Percentiles rank a stretch among this genome's conserved stretches.
These are phyloP conservation scores for Eupithecia subfuscata DNA, from an alignment of 2,888 invertebrate species.

Conservation along the genomic window DNA sequence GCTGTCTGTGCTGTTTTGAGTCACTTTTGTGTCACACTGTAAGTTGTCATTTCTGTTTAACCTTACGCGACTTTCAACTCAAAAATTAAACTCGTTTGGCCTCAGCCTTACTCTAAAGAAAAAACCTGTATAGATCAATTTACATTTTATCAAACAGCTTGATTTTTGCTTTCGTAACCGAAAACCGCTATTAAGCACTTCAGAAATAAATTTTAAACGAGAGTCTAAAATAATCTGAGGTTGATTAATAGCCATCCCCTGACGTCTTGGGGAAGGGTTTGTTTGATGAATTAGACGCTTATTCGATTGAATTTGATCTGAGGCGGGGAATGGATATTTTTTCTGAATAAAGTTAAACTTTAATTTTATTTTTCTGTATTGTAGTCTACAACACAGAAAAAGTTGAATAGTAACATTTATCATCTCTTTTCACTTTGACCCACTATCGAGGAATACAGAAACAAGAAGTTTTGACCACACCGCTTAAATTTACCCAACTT, in stretches of 20 bases:
- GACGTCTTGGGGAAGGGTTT: constrained; percentile 45
- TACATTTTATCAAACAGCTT: constrained; percentile 53
- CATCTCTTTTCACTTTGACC: neutral
- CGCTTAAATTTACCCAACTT: neutral
- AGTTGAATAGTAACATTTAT: neutral
- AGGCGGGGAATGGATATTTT: neutral
- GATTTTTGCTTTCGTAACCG: constrained; percentile 55
- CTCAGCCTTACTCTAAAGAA: neutral
- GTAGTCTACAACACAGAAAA: neutral
- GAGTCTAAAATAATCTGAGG: constrained; percentile 58
- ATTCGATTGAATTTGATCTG: constrained; percentile 25
- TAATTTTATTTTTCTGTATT: too few relatives aligned
- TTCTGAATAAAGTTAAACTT: neutral
- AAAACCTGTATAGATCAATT: constrained; percentile 35
- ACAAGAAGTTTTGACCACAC: neutral
- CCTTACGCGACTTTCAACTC: neutral
- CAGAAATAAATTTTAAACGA: constrained; percentile 57
- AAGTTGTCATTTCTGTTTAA: neutral
- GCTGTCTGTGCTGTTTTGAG: neutral
- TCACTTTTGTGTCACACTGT: neutral
- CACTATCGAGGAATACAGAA: neutral
- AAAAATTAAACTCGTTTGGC: neutral
- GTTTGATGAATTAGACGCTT: constrained; percentile 30
- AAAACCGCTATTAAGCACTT: constrained; percentile 60
- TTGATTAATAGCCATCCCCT: constrained; percentile 58